Conservation (phyloP, 2,888 invertebrate genomes). For the Thera britannica region DNA sequence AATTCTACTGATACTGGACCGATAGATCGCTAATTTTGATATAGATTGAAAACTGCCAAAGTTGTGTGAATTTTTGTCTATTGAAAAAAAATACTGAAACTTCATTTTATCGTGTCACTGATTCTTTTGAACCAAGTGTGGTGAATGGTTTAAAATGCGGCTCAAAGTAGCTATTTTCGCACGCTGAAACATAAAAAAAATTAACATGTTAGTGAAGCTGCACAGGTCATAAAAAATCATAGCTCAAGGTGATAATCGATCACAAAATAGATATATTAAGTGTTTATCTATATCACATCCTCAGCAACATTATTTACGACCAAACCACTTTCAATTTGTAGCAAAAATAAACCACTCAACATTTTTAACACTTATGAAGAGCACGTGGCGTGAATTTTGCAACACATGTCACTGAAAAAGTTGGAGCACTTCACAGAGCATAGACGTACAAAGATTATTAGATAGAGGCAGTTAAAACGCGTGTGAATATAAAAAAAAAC, state of each 20-base stretch:
- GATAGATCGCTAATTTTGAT: no score
- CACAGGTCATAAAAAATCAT: neutral
- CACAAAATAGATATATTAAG: no score
- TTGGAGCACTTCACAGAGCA: conserved; percentile 10
- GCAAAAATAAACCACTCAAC: conserved; percentile 45
- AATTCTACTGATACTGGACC: no score
- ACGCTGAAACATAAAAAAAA: no score
- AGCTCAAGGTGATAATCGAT: neutral
- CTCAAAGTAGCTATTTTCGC: no score
- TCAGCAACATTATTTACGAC: conserved; percentile 28
- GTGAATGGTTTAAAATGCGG: neutral
- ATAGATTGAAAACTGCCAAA: no score
- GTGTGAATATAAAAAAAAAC: neutral
- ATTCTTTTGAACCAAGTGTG: neutral
- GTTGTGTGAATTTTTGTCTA: no score
- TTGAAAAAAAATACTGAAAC: no score
- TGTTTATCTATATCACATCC: conserved; percentile 12
- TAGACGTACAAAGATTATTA: neutral
- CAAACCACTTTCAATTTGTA: conserved; percentile 30
- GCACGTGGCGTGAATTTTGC: conserved; percentile 39
- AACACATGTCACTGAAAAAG: conserved; percentile 36
- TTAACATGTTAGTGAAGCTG: no score
- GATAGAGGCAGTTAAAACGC: neutral
- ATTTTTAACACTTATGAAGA: conserved; percentile 34
- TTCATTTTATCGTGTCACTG: no score